Evolutionary conservation across 2,113 vertebrate genomes (phyloP).

Genomic region (Monarcha castaneiventris): DNA sequence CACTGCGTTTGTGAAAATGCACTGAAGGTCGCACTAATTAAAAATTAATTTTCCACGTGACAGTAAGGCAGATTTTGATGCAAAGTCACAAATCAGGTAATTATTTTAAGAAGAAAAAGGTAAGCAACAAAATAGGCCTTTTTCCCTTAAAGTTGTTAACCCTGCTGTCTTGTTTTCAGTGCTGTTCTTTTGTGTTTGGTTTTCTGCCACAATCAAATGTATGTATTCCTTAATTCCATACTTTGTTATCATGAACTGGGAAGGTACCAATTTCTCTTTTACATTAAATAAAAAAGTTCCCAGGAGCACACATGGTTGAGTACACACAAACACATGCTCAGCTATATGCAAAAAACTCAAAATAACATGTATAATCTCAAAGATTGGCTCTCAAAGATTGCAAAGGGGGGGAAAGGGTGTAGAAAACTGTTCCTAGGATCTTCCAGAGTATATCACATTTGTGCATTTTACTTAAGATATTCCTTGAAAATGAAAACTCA

Average conservation of each 20-base stretch:
- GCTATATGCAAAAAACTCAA: background rate
- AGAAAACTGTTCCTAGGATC: background rate
- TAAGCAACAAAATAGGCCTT: background rate
- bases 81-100: background rate
- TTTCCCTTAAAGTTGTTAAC: background rate
- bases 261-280: background rate
- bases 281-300: background rate
- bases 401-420: background rate
- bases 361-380: background rate
- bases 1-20: background rate
- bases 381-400: background rate
- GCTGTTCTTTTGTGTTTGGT: background rate
- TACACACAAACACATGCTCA: background rate
- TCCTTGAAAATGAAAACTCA: slow-evolving; percentile 4
- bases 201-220: background rate
- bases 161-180: background rate
- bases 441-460: background rate
- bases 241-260: background rate
- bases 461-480: background rate
- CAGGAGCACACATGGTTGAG: background rate
- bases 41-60: background rate
- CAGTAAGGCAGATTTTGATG: background rate
- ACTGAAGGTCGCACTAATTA: background rate
- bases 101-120: background rate
- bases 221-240: background rate